Conservation (phyloP, 1,140 invertebrate genomes). For the Euura lappo region DNA sequence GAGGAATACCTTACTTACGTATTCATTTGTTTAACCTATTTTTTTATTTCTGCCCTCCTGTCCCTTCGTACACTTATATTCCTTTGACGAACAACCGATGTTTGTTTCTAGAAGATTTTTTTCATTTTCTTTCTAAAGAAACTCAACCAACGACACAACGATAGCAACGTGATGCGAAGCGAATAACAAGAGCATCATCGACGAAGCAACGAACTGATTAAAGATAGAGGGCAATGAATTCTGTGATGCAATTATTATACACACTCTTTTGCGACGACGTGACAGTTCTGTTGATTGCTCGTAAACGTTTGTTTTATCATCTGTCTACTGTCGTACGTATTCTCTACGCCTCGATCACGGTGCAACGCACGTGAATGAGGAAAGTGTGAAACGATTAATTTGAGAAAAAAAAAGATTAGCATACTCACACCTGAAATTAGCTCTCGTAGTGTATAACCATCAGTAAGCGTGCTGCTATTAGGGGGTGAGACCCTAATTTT, state of each 20-base stretch:
- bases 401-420: too few species aligned
- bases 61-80: neutral
- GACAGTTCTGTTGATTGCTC: neutral
- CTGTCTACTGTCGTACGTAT: neutral
- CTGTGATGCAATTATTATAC: neutral
- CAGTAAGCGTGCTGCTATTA: too few species aligned
- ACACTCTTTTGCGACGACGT: neutral
- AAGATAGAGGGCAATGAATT: neutral
- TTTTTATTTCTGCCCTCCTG: neutral
- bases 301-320: constrained; percentile 1
- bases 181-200: neutral
- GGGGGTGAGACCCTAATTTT: too few species aligned
- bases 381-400: neutral
- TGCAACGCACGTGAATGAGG: neutral
- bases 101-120: too few species aligned
- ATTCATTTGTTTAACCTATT: neutral
- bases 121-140: too few species aligned
- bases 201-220: neutral
- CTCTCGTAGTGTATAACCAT: too few species aligned
- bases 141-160: neutral
- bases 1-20: neutral
- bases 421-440: too few species aligned
- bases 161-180: neutral
- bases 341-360: neutral
- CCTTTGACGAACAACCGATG: too few species aligned